Percentiles rank a stretch among this genome's conserved stretches.
These are phyloP conservation scores for Syngnathus typhle DNA, from an alignment of 2,113 vertebrate genomes.

Conservation along the genomic window DNA sequence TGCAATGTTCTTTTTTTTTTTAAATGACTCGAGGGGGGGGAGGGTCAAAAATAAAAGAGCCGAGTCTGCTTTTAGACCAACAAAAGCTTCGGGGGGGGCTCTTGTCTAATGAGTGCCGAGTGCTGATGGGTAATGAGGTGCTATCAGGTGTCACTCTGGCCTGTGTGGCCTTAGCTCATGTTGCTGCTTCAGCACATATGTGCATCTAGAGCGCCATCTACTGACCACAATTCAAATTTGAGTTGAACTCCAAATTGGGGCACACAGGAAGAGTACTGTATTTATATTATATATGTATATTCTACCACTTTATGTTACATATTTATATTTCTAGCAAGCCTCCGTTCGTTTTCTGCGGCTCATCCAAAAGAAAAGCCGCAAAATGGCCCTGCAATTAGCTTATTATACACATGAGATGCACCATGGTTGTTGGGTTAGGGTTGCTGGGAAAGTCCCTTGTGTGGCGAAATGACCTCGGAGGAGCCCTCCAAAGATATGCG, in stretches of 20 bases:
- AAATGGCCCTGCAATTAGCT: background rate
- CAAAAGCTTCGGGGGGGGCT: conserved; percentile 12
- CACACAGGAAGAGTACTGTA: background rate
- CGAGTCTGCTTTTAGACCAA: conserved; percentile 15
- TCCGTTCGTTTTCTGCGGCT: background rate
- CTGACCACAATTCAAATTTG: conserved; percentile 15
- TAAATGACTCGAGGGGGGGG: background rate
- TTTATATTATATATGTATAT: background rate
- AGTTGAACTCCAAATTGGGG: background rate
- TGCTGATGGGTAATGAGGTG: conserved; percentile 46
- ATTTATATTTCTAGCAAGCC: background rate
- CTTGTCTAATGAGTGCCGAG: conserved; percentile 48
- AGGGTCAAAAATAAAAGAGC: background rate
- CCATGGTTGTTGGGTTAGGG: background rate
- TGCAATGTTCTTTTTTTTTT: background rate
- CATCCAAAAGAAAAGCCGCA: background rate
- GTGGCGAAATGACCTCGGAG: background rate
- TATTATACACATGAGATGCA: background rate
- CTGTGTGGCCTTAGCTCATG: conserved; percentile 31
- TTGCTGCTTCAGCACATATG: conserved; percentile 12
- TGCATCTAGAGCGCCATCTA: conserved; percentile 66
- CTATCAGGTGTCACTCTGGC: conserved; percentile 57
- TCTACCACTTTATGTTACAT: background rate
- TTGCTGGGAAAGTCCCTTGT: background rate
- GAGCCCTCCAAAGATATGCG: background rate